These are phyloP conservation scores for Epizoanthus ramosus DNA, from an alignment of 92 coral and sea anemone species.

Conservation along the genomic window DNA sequence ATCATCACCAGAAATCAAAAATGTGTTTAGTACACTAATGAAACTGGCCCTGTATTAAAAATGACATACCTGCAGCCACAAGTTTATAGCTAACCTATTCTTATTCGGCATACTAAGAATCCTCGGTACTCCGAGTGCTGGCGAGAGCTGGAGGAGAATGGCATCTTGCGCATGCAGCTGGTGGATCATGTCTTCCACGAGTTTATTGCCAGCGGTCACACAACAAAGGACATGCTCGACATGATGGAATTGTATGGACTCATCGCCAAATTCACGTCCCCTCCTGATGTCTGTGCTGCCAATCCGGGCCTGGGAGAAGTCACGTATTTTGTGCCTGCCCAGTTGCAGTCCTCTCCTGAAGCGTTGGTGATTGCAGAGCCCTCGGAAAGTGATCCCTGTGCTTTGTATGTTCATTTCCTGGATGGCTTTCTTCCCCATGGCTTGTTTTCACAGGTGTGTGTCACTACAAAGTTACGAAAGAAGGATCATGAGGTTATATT, in stretches of 20 bases:
- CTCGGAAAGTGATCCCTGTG: conserved; percentile 43
- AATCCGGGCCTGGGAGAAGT: conserved; percentile 4
- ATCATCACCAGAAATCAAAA: too few species aligned
- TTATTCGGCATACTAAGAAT: conserved; percentile 49
- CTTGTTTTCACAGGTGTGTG: conserved; percentile 49
- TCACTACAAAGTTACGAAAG: too few species aligned
- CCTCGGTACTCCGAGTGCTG: conserved; percentile 65
- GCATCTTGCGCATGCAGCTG: conserved; percentile 61
- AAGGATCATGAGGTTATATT: too few species aligned
- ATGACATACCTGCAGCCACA: background rate
- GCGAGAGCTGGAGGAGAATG: conserved; percentile 69
- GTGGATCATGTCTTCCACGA: conserved; percentile 70
- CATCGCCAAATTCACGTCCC: conserved; percentile 61
- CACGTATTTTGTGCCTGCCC: conserved; percentile 76
- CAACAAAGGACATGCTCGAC: conserved; percentile 63
- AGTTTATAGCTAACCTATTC: background rate
- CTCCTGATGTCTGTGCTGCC: background rate
- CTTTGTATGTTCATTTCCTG: conserved; percentile 61
- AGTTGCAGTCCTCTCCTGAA: conserved; percentile 70
- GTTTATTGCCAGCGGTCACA: conserved; percentile 56
- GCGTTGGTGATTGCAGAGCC: conserved; percentile 51
- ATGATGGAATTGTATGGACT: conserved; percentile 85
- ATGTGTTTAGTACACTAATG: too few species aligned
- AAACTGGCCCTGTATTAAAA: too few species aligned
- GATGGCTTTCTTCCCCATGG: conserved; percentile 84